These are phyloP conservation scores for Motacilla alba DNA, from an alignment of 2,113 vertebrate genomes.

Conservation along the genomic window DNA sequence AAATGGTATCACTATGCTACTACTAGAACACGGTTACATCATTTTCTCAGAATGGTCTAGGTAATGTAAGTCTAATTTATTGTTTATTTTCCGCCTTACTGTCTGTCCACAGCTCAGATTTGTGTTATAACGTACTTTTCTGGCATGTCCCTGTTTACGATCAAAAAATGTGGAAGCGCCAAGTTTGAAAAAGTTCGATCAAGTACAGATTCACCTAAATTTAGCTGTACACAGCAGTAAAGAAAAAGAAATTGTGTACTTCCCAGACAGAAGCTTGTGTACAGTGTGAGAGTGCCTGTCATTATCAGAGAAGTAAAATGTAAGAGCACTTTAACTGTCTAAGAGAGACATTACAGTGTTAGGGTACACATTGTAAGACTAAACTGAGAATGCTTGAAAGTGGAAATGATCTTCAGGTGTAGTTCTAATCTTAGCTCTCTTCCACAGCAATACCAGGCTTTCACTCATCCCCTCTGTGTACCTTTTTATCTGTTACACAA, in stretches of 20 bases:
- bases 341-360: neutral
- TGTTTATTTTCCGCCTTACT: conserved; percentile 6
- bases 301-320: neutral
- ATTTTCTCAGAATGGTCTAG: neutral
- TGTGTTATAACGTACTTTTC: neutral
- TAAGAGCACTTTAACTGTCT: conserved; percentile 4
- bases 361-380: neutral
- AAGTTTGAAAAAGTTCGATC: neutral
- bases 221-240: neutral
- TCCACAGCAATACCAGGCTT: neutral
- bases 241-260: neutral
- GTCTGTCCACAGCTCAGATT: neutral
- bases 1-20: neutral
- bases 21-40: neutral
- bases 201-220: neutral
- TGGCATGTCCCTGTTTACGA: neutral
- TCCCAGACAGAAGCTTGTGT: neutral
- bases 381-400: conserved; percentile 9
- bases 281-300: neutral
- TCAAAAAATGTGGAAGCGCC: neutral
- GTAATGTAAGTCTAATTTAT: neutral
- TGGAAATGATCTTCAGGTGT: conserved; percentile 1
- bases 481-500: conserved; percentile 1
- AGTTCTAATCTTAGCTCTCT: conserved; percentile 14
- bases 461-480: neutral